A percentile compares a stretch with the other conserved stretches of the same genome.
Conservation (phyloP, 2,888 invertebrate species). For the Ormyrus nitidulus region DNA sequence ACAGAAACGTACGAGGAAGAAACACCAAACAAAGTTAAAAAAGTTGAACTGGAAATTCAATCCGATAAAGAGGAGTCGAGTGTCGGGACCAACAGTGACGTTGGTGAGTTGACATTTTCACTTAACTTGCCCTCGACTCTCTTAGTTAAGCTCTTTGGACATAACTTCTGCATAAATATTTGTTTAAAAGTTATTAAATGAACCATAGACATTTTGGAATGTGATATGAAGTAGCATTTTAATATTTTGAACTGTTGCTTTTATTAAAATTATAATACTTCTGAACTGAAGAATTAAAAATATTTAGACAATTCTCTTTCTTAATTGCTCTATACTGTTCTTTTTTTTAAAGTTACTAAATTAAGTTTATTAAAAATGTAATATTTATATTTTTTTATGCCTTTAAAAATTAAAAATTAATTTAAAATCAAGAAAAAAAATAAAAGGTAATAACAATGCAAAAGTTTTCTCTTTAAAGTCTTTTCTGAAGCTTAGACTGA, state of each 20-base stretch:
- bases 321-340: no score
- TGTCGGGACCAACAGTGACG: constrained; percentile 77
- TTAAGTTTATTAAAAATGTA: no score
- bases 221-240: not conserved
- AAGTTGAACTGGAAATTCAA: constrained; percentile 85
- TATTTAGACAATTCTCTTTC: no score
- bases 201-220: not conserved
- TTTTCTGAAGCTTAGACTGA: constrained; percentile 1
- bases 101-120: constrained; percentile 75
- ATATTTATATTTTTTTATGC: no score
- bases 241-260: no score
- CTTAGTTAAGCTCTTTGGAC: constrained; percentile 22
- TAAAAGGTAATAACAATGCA: constrained; percentile 7
- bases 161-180: not conserved
- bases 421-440: not conserved
- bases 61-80: constrained; percentile 77
- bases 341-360: no score
- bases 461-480: not conserved
- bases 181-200: not conserved
- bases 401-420: not conserved
- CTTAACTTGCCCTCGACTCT: constrained; percentile 24
- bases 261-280: no score
- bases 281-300: no score
- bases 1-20: constrained; percentile 76
- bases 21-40: constrained; percentile 85